Percentiles rank a stretch among this genome's conserved stretches.
phyloP scores from a whole-genome alignment of 2,888 invertebrate genomes.

The Meghimatium bilineatum region DNA sequence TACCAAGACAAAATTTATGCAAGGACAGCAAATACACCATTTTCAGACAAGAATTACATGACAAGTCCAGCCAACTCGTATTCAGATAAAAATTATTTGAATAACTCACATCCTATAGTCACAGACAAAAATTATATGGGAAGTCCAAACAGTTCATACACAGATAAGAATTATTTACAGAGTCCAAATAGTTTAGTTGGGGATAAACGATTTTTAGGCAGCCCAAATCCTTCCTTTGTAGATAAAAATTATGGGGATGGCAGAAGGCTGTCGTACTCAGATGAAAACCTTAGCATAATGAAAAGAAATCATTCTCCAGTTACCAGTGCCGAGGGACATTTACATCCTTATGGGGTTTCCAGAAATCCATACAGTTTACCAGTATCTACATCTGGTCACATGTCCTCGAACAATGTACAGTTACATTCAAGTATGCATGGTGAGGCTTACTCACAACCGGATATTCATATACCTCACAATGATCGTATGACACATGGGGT shows the following conservation, averaged over 20 bases:
- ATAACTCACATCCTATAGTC: constrained; percentile 6
- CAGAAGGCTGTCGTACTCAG: constrained; percentile 27
- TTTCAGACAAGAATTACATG: constrained; percentile 31
- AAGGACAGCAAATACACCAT: constrained; percentile 25
- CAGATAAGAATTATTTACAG: constrained; percentile 19
- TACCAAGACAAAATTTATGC: constrained; percentile 33
- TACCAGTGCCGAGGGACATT: constrained; percentile 4
- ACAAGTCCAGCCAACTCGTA: constrained; percentile 31
- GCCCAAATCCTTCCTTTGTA: constrained; percentile 27
- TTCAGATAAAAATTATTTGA: constrained; percentile 35
- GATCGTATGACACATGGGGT: constrained; percentile 35
- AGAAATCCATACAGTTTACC: constrained; percentile 36
- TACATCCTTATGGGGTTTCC: constrained; percentile 40
- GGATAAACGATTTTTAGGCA: constrained; percentile 34
- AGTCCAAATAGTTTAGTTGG: constrained; percentile 23
- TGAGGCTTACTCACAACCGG: constrained; percentile 26
- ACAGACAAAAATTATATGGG: constrained; percentile 13
- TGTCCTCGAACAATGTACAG: constrained; percentile 21
- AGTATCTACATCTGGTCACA: constrained; percentile 25
- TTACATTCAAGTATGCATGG: constrained; percentile 31
- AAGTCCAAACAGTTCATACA: constrained; percentile 14
- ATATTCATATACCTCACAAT: constrained; percentile 29
- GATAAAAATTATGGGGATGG: constrained; percentile 33
- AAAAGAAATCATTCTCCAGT: constrained; percentile 40
- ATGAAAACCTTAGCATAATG: constrained; percentile 31